phyloP scores from a whole-genome alignment of 2,797 vertebrate genomes.

The Heteromormyrus szaboi region DNA sequence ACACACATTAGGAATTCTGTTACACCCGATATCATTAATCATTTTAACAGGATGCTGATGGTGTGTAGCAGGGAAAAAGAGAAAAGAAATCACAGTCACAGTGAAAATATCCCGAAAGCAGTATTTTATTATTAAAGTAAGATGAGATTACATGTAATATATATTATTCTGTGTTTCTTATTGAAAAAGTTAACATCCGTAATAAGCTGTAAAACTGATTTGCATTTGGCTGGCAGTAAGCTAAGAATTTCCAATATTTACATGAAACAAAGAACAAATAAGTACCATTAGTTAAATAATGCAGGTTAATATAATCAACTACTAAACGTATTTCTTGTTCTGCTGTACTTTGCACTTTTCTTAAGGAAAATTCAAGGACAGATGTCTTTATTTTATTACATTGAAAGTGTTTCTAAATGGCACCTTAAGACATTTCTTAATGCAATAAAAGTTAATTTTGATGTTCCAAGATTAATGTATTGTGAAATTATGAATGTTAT shows the following conservation, averaged over 20 bases:
- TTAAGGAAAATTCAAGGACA: not conserved
- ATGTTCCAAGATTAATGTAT: slow-evolving; percentile 33
- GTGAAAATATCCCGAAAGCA: slow-evolving; percentile 3
- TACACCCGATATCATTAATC: slow-evolving; percentile 37
- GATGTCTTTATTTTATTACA: not conserved
- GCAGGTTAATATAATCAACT: slow-evolving; percentile 1
- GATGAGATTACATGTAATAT: not conserved
- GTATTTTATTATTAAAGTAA: not conserved
- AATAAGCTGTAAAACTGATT: not conserved
- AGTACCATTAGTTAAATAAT: slow-evolving; percentile 1
- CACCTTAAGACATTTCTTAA: slow-evolving; percentile 5
- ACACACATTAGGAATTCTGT: slow-evolving; percentile 30
- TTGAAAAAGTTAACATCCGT: not conserved
- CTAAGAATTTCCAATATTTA: not conserved
- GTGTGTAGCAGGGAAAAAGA: not conserved
- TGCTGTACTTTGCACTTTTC: not conserved
- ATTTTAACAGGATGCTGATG: slow-evolving; percentile 35
- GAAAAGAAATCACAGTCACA: not conserved
- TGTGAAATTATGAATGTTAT: slow-evolving; percentile 30
- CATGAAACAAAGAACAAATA: not conserved
- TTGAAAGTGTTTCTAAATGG: not conserved
- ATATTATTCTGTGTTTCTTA: not conserved
- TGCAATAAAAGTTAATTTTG: slow-evolving; percentile 27
- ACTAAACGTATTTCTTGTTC: not conserved
- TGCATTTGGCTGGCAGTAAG: not conserved